A percentile compares a stretch with the other conserved stretches of the same genome.
Evolutionary conservation across 2,888 invertebrate genomes (phyloP).

Genomic region (Nudaria mundana): DNA sequence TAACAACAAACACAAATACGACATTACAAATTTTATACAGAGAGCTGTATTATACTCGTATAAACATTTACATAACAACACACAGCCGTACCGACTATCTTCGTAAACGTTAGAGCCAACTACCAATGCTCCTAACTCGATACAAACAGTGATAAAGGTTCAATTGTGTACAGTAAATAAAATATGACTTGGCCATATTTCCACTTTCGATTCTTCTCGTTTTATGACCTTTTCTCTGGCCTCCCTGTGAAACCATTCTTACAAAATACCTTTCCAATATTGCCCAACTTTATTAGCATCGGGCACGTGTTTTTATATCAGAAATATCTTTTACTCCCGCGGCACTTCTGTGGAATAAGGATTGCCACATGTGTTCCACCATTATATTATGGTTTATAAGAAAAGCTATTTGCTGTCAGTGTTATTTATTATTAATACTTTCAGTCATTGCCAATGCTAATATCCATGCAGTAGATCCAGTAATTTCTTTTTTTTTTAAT

Average conservation of each 20-base stretch:
- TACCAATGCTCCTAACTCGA: constrained; percentile 65
- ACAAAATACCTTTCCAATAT: constrained; percentile 78
- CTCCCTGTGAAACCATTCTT: constrained; percentile 71
- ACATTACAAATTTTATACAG: constrained; percentile 34
- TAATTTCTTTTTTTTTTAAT: too few species aligned
- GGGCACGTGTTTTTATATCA: constrained; percentile 76
- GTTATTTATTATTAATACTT: constrained; percentile 52
- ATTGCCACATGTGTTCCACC: constrained; percentile 60
- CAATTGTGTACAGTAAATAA: constrained; percentile 81
- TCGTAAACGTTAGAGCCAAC: constrained; percentile 59
- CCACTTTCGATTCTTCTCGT: constrained; percentile 75
- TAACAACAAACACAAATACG: constrained; percentile 11
- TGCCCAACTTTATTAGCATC: constrained; percentile 77
- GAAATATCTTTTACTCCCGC: constrained; percentile 70
- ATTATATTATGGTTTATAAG: constrained; percentile 60
- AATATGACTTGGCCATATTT: constrained; percentile 79
- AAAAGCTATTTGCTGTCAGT: constrained; percentile 53
- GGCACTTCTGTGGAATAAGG: constrained; percentile 62
- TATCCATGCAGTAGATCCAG: too few species aligned
- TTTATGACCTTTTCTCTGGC: constrained; percentile 75
- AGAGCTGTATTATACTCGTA: constrained; percentile 49
- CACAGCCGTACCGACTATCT: constrained; percentile 45
- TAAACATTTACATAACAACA: constrained; percentile 47
- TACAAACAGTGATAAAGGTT: constrained; percentile 77
- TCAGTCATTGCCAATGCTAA: constrained; percentile 41